These are phyloP conservation scores for Trachelus iudaicus DNA, from an alignment of 2,888 invertebrate genomes.

Conservation along the genomic window DNA sequence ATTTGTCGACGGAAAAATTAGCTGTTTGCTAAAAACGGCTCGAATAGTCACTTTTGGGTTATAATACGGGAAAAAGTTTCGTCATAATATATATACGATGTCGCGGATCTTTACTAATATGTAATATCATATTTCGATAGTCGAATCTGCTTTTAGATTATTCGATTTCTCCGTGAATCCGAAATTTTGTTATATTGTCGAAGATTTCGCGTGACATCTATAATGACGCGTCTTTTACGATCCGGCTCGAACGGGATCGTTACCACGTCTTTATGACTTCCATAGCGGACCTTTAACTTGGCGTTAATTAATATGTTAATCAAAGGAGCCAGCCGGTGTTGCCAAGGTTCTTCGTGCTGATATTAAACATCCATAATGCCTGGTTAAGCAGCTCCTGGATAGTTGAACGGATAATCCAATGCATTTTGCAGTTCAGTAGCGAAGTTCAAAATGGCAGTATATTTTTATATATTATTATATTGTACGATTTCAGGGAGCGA, in stretches of 20 bases:
- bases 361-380: constrained; percentile 1
- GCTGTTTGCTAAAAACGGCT: too few species aligned
- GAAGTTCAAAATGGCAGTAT: background rate
- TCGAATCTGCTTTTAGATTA: background rate
- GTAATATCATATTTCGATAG: background rate
- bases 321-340: constrained; percentile 21
- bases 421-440: background rate
- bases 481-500: background rate
- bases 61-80: too few species aligned
- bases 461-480: background rate
- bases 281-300: constrained; percentile 5
- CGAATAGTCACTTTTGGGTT: too few species aligned
- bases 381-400: background rate
- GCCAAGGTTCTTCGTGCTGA: background rate
- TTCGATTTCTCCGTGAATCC: background rate
- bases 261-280: constrained; percentile 32
- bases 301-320: constrained; percentile 42
- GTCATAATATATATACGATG: too few species aligned
- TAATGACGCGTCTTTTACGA: background rate
- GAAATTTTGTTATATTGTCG: background rate
- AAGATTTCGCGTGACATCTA: background rate
- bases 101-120: background rate
- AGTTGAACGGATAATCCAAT: background rate
- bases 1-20: too few species aligned
- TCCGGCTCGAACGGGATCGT: constrained; percentile 6